Percentiles rank a stretch among this genome's conserved stretches.
These are phyloP conservation scores for Phyllotreta cruciferae DNA, from an alignment of 2,888 invertebrate species.

Conservation along the genomic window DNA sequence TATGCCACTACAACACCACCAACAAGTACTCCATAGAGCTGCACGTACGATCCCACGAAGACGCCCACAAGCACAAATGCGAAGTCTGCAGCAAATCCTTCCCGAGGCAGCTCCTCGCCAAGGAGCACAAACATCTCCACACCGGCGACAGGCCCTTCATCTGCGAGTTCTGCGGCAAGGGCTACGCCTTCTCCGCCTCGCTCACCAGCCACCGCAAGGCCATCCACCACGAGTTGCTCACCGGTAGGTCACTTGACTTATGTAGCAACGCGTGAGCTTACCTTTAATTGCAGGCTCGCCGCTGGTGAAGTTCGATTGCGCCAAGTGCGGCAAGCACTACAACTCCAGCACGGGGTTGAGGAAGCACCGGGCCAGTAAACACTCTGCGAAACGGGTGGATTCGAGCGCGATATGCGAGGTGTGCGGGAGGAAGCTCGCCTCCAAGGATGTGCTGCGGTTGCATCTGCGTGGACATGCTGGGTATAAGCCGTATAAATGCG, in stretches of 20 bases:
- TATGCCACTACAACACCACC: constrained; percentile 50
- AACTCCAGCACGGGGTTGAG: constrained; percentile 52
- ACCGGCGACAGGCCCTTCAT: constrained; percentile 59
- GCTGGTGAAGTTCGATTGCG: constrained; percentile 57
- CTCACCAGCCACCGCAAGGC: constrained; percentile 62
- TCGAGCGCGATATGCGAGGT: constrained; percentile 55
- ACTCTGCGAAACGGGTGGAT: constrained; percentile 53
- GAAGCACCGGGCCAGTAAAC: constrained; percentile 55
- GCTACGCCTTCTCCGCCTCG: constrained; percentile 63
- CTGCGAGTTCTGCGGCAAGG: constrained; percentile 57
- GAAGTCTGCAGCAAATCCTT: constrained; percentile 47
- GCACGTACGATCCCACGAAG: constrained; percentile 50
- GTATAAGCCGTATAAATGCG: constrained; percentile 61
- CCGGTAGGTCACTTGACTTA: constrained; percentile 24
- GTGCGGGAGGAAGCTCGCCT: constrained; percentile 47
- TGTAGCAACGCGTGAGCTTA: too few relatives aligned
- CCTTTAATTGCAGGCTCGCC: constrained; percentile 38
- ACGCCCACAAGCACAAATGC: constrained; percentile 47
- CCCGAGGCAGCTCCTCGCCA: constrained; percentile 61
- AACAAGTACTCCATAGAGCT: constrained; percentile 50
- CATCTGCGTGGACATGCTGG: constrained; percentile 64
- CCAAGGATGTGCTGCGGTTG: constrained; percentile 47
- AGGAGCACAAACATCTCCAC: constrained; percentile 60
- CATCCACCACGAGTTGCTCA: constrained; percentile 62
- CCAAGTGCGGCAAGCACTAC: constrained; percentile 60